Conservation (phyloP, 2,113 vertebrate species). For the Tapirus terrestris region DNA sequence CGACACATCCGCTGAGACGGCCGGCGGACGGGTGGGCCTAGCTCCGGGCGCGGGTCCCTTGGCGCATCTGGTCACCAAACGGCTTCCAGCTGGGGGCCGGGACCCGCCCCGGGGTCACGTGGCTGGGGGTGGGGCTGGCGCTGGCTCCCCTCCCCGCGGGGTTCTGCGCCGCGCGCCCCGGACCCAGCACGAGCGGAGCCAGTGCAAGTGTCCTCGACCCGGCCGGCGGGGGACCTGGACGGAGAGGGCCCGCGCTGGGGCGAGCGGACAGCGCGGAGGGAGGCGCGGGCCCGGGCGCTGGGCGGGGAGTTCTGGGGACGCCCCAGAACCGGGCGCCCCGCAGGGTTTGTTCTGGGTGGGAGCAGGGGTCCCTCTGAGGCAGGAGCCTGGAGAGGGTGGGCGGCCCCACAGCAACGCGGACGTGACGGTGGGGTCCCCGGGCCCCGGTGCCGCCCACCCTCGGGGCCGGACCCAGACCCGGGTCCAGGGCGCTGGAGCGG, state of each 20-base stretch:
- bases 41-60: rapidly evolving
- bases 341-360: too few species aligned
- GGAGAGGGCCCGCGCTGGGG: neutral
- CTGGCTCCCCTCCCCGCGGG: too few species aligned
- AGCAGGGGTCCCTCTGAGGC: neutral
- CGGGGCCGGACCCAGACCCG: neutral
- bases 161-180: neutral
- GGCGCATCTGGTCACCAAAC: neutral
- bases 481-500: neutral
- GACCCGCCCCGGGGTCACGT: neutral
- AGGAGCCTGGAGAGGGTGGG: neutral
- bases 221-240: neutral
- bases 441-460: neutral
- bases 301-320: neutral
- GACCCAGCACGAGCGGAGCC: neutral
- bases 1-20: neutral
- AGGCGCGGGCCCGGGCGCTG: too few species aligned
- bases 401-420: neutral
- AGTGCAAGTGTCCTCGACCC: too few species aligned
- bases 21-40: rapidly evolving
- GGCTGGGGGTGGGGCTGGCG: neutral
- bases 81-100: neutral
- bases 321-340: too few species aligned
- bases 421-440: neutral
- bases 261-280: neutral